phyloP scores from a whole-genome alignment of 1,140 invertebrate genomes.

The Cydia fagiglandana region DNA sequence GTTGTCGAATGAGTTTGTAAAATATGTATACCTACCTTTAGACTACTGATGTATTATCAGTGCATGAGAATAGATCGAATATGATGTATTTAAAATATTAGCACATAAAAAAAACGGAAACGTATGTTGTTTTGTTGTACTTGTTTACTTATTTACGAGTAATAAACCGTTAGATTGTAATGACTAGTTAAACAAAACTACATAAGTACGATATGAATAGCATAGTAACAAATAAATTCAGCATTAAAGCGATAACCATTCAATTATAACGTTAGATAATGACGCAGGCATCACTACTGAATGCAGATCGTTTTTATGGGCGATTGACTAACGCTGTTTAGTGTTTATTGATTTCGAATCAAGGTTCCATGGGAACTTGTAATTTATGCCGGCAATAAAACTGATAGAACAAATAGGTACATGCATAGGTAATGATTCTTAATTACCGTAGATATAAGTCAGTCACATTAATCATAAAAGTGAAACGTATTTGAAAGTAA shows the following conservation, averaged over 20 bases:
- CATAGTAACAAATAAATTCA: slow-evolving; percentile 46
- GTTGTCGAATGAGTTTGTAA: not conserved
- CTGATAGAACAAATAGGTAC: not conserved
- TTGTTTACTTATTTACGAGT: not conserved
- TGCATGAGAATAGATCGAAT: not conserved
- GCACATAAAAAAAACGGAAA: too few relatives aligned
- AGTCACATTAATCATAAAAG: too few relatives aligned
- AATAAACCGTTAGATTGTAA: not conserved
- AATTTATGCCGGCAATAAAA: not conserved
- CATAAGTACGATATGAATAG: slow-evolving; percentile 4
- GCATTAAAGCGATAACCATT: slow-evolving; percentile 48
- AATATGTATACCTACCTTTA: not conserved
- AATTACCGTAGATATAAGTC: too few relatives aligned
- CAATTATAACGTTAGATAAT: slow-evolving; percentile 39
- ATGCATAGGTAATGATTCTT: not conserved
- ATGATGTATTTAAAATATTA: too few relatives aligned
- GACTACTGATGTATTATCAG: not conserved
- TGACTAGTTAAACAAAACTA: not conserved
- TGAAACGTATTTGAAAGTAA: too few relatives aligned
- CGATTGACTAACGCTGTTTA: slow-evolving; percentile 42
- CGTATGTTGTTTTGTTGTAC: too few relatives aligned
- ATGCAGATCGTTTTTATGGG: slow-evolving; percentile 49
- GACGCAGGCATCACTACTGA: slow-evolving; percentile 39
- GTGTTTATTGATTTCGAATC: slow-evolving; percentile 25
- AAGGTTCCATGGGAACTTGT: not conserved